phyloP scores from a whole-genome alignment of 2,797 vertebrate genomes.

The Lithobates sylvaticus region DNA sequence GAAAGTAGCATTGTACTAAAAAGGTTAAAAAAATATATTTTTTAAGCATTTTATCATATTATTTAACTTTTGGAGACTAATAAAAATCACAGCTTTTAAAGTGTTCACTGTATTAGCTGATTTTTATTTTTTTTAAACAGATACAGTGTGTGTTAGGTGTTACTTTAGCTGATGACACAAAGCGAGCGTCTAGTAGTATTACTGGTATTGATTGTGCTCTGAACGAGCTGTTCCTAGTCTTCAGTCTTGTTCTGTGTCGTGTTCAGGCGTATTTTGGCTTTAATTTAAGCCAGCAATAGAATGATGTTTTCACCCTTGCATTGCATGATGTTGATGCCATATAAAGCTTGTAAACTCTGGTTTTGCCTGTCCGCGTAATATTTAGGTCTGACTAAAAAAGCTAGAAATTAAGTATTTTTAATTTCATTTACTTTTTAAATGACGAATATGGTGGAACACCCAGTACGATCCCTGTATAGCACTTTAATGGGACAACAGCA shows the following conservation, averaged over 20 bases:
- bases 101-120: no score
- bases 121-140: no score
- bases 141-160: background rate
- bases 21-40: background rate
- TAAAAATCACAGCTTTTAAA: no score
- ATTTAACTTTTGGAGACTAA: no score
- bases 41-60: background rate
- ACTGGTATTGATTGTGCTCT: constrained; percentile 78
- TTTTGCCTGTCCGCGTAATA: background rate
- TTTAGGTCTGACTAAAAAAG: background rate
- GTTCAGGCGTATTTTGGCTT: constrained; percentile 79
- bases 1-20: no score
- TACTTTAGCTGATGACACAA: constrained; percentile 53
- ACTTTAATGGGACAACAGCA: background rate
- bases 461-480: background rate
- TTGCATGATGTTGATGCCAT: constrained; percentile 60
- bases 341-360: constrained; percentile 46
- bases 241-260: constrained; percentile 70
- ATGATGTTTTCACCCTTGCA: constrained; percentile 73
- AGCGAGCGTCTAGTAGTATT: constrained; percentile 65
- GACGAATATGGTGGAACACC: background rate
- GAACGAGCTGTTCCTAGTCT: constrained; percentile 66
- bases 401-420: background rate
- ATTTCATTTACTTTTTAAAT: background rate
- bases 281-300: constrained; percentile 77